Percentiles rank a stretch among this genome's conserved stretches.
Evolutionary conservation across 2,888 invertebrate species (phyloP).

Genomic region (Ophioninae sp.): DNA sequence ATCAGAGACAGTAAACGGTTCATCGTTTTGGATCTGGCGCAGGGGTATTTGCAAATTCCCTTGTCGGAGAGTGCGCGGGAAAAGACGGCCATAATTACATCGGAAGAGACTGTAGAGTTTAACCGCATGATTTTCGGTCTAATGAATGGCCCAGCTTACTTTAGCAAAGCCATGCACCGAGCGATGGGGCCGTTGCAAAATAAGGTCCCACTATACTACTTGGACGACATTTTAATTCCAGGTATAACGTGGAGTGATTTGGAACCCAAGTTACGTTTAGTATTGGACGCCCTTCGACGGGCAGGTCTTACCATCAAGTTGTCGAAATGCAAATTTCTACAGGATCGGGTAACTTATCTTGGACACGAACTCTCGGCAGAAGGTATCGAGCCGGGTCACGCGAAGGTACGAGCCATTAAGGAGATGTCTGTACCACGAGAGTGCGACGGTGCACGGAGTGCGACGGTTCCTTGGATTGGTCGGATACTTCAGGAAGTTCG

Average conservation of each 20-base stretch:
- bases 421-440: background rate
- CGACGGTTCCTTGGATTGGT: background rate
- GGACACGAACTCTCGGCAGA: background rate
- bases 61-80: too few species aligned
- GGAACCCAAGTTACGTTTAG: background rate
- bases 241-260: too few species aligned
- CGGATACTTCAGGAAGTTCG: background rate
- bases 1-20: too few species aligned
- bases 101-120: slow-evolving; percentile 5
- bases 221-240: too few species aligned
- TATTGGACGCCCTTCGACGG: background rate
- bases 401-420: background rate
- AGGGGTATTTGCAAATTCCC: too few species aligned
- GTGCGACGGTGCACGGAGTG: background rate
- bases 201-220: too few species aligned
- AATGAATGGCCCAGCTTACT: background rate
- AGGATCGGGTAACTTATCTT: background rate
- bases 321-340: background rate
- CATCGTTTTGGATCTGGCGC: too few species aligned
- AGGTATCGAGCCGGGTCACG: background rate
- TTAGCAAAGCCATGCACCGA: background rate
- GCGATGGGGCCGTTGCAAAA: background rate
- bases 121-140: background rate
- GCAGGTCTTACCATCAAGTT: background rate
- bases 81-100: background rate